Percentiles rank a stretch among this genome's conserved stretches.
phyloP scores from a whole-genome alignment of 2,888 invertebrate species.

The Hofmannophila pseudospretella region DNA sequence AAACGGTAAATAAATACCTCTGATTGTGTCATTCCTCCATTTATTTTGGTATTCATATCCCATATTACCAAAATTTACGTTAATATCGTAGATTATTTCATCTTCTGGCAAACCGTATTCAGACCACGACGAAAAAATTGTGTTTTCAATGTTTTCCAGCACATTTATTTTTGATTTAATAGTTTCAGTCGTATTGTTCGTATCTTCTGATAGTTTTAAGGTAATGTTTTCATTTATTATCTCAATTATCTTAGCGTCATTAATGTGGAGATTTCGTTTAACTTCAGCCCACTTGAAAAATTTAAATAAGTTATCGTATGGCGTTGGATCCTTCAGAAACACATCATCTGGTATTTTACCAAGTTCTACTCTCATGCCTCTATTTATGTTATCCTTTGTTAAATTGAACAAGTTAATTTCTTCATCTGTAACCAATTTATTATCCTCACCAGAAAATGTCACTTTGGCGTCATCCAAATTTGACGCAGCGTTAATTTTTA shows the following conservation, averaged over 20 bases:
- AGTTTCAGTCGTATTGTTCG: slow-evolving; percentile 39
- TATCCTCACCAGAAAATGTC: slow-evolving; percentile 29
- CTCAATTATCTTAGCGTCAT: slow-evolving; percentile 34
- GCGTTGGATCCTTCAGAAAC: slow-evolving; percentile 51
- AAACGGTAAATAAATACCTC: slow-evolving; percentile 24
- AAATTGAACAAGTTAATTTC: slow-evolving; percentile 49
- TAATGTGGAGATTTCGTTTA: slow-evolving; percentile 31
- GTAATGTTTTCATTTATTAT: slow-evolving; percentile 33
- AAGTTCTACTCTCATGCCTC: slow-evolving; percentile 40
- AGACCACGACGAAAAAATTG: slow-evolving; percentile 38
- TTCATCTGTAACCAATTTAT: slow-evolving; percentile 37
- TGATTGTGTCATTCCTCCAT: slow-evolving; percentile 38
- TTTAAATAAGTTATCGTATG: slow-evolving; percentile 39
- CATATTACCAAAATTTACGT: slow-evolving; percentile 31
- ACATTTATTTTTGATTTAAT: slow-evolving; percentile 26
- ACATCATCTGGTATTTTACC: slow-evolving; percentile 45
- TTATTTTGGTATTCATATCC: slow-evolving; percentile 27
- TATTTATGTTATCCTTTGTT: slow-evolving; percentile 41
- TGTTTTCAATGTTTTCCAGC: slow-evolving; percentile 32
- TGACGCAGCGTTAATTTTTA: slow-evolving; percentile 35
- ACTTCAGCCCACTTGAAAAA: slow-evolving; percentile 47
- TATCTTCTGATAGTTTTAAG: slow-evolving; percentile 32
- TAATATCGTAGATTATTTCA: slow-evolving; percentile 30
- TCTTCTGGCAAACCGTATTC: slow-evolving; percentile 36
- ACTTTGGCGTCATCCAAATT: slow-evolving; percentile 25